phyloP scores from a whole-genome alignment of 2,888 invertebrate genomes.

The Candidula unifasciata region DNA sequence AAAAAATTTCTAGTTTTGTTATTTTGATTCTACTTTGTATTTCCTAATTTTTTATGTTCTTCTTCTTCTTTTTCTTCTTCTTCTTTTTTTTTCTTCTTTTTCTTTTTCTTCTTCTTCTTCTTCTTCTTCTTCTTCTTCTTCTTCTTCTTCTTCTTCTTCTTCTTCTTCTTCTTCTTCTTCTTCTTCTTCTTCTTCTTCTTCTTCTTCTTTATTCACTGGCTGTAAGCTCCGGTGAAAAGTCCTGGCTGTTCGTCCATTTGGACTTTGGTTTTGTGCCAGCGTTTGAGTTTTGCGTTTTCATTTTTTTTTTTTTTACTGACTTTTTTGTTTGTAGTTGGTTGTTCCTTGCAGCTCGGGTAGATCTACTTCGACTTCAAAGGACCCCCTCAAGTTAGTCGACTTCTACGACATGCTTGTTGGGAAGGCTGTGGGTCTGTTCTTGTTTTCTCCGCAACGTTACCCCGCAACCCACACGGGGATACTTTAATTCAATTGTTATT shows the following conservation, averaged over 20 bases:
- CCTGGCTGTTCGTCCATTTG: too few relatives aligned
- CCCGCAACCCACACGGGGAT: background rate
- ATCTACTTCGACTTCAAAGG: too few relatives aligned
- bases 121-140: background rate
- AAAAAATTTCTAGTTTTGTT: too few relatives aligned
- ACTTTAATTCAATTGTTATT: background rate
- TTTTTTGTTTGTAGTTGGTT: background rate
- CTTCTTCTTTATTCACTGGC: too few relatives aligned
- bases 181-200: background rate
- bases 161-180: background rate
- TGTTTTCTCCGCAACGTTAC: too few relatives aligned
- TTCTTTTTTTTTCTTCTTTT: background rate
- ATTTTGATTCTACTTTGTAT: slow-evolving; percentile 26
- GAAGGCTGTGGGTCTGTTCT: too few relatives aligned
- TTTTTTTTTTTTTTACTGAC: background rate
- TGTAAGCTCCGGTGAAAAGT: too few relatives aligned
- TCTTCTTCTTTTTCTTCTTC: slow-evolving; percentile 3
- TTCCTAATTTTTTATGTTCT: slow-evolving; percentile 31
- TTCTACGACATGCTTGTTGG: too few relatives aligned
- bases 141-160: background rate
- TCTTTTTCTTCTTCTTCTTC: background rate
- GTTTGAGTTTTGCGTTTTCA: too few relatives aligned
- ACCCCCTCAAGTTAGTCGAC: too few relatives aligned
- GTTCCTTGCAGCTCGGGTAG: too few relatives aligned
- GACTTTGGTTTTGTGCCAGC: too few relatives aligned